phyloP scores from a whole-genome alignment of 2,113 vertebrate species.

The Corapipo altera region DNA sequence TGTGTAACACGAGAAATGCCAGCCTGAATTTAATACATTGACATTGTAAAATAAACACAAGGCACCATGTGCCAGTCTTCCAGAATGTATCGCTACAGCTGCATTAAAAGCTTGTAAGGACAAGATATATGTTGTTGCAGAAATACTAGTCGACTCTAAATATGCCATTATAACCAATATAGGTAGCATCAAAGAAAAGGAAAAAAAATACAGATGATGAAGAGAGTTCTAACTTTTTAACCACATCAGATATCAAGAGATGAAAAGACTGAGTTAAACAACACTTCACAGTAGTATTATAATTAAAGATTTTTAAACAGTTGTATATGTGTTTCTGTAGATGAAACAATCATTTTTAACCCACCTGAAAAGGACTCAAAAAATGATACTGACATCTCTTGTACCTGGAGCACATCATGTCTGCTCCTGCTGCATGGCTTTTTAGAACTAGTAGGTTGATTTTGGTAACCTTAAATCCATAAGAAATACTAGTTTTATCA shows the following conservation, averaged over 20 bases:
- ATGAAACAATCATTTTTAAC: constrained; percentile 41
- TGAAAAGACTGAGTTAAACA: neutral
- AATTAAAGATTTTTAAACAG: constrained; percentile 3
- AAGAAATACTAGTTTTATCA: constrained; percentile 59
- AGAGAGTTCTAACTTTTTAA: neutral
- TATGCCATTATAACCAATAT: neutral
- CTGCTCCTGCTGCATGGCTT: neutral
- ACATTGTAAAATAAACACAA: neutral
- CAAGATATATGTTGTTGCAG: neutral
- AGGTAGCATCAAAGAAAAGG: neutral
- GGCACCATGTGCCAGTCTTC: neutral
- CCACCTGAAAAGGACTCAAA: neutral
- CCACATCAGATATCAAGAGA: neutral
- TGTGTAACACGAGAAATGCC: neutral
- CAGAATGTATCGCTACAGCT: neutral
- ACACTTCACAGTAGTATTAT: neutral
- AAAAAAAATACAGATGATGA: neutral
- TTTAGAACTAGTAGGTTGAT: constrained; percentile 28
- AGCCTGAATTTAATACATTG: neutral
- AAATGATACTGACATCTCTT: neutral
- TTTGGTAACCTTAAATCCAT: constrained; percentile 46
- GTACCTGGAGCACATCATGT: neutral
- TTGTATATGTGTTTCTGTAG: neutral
- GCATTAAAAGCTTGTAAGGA: neutral
- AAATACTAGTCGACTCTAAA: neutral